These are phyloP conservation scores for Thripadectes ignobilis DNA, from an alignment of 2,797 vertebrate species.

Conservation along the genomic window DNA sequence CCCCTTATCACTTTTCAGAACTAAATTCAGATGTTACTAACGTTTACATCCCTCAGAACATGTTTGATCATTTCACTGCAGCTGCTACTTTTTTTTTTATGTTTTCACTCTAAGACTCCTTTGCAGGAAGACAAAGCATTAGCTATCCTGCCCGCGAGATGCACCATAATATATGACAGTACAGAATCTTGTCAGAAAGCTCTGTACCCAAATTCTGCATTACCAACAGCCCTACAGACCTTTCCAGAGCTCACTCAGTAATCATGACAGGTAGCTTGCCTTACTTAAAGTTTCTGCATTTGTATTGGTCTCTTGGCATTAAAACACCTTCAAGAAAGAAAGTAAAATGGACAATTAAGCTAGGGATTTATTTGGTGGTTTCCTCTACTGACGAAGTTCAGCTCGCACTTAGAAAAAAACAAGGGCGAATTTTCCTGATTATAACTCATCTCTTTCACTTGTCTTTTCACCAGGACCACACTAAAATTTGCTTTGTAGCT, in stretches of 20 bases:
- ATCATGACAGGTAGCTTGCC: not conserved
- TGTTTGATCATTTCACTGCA: not conserved
- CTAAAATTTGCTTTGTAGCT: not conserved
- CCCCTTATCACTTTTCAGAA: not conserved
- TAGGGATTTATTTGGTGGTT: not conserved
- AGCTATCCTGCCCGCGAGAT: not conserved
- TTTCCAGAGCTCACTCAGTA: not conserved
- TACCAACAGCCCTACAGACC: not conserved
- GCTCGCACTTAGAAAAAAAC: not conserved
- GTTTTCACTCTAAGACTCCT: not conserved
- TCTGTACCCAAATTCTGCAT: not conserved
- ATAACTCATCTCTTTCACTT: not conserved
- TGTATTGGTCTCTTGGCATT: not conserved
- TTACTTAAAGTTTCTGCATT: not conserved
- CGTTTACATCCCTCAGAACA: not conserved
- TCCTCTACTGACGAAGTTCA: not conserved
- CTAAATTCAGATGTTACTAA: not conserved
- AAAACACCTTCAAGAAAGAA: not conserved
- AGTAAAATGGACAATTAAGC: not conserved
- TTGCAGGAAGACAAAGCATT: not conserved
- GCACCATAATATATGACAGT: not conserved
- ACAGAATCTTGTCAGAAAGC: not conserved
- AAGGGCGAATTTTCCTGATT: not conserved
- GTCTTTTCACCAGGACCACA: not conserved
- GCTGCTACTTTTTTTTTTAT: not conserved